These are phyloP conservation scores for Berghia stephanieae DNA, from an alignment of 1,140 invertebrate genomes.

Conservation along the genomic window DNA sequence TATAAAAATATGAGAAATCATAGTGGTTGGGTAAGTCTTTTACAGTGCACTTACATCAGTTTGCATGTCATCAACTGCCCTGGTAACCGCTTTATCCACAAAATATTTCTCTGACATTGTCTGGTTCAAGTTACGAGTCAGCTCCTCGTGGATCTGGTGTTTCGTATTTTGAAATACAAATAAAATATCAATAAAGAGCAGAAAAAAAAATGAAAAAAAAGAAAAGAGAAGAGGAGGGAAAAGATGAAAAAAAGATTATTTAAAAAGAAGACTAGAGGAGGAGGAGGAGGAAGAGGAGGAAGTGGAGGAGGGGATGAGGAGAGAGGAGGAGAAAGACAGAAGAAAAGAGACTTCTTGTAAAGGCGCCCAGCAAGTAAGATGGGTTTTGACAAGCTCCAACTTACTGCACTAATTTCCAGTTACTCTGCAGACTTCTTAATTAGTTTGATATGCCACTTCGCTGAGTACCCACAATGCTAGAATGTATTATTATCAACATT, in stretches of 20 bases:
- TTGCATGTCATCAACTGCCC: constrained; percentile 83
- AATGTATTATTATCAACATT: background rate
- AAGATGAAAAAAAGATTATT: background rate
- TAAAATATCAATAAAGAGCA: background rate
- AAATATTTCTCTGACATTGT: constrained; percentile 81
- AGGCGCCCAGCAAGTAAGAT: no score
- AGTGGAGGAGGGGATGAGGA: no score
- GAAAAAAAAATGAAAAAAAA: background rate
- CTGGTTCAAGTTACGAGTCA: constrained; percentile 78
- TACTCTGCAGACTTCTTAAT: background rate
- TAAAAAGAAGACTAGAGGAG: constrained; percentile 1
- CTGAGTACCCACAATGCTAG: background rate
- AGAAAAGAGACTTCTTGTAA: no score
- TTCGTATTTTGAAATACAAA: constrained; percentile 20
- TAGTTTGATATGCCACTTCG: background rate
- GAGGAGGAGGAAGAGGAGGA: no score
- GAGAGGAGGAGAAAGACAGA: no score
- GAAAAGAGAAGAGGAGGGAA: background rate
- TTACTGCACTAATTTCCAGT: no score
- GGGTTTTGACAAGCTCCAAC: no score
- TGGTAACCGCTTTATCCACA: constrained; percentile 72
- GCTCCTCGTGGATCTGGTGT: constrained; percentile 72
- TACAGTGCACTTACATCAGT: constrained; percentile 73
- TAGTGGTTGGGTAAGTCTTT: background rate
- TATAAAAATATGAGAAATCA: background rate